Evolutionary conservation across 2,113 vertebrate genomes (phyloP).

Genomic region (Glaucidium brasilianum): DNA sequence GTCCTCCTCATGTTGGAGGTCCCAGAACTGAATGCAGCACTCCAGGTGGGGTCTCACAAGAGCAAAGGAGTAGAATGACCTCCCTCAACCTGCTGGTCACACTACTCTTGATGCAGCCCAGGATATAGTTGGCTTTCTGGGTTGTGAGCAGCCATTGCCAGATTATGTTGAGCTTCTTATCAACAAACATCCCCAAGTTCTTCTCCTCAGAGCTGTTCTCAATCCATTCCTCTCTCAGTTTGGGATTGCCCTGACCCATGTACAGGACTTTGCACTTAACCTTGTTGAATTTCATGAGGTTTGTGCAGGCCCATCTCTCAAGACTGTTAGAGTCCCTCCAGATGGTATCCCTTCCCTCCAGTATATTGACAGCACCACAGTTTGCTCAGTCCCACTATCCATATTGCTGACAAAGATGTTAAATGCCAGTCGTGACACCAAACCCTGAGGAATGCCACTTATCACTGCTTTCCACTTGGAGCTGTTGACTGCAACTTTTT

Average conservation of each 20-base stretch:
- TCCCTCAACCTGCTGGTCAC: background rate
- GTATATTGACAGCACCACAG: background rate
- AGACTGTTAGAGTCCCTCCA: background rate
- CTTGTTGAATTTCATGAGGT: background rate
- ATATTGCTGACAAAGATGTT: background rate
- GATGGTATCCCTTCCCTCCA: background rate
- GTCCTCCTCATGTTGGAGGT: background rate
- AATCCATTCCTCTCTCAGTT: background rate
- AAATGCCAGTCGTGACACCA: background rate
- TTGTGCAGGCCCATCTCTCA: background rate
- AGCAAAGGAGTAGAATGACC: background rate
- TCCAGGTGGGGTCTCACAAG: background rate
- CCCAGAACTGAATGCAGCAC: no score
- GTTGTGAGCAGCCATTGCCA: background rate
- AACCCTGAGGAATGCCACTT: background rate
- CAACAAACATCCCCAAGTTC: background rate
- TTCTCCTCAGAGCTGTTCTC: background rate
- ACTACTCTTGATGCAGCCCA: background rate
- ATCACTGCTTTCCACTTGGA: background rate
- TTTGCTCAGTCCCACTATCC: background rate
- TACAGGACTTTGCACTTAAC: background rate
- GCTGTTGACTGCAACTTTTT: background rate
- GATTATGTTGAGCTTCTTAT: background rate
- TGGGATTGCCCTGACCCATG: background rate
- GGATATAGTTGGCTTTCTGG: background rate